Base-by-base conservation (phyloP, 2,888 invertebrate species). In the Dynastes grantii region DNA sequence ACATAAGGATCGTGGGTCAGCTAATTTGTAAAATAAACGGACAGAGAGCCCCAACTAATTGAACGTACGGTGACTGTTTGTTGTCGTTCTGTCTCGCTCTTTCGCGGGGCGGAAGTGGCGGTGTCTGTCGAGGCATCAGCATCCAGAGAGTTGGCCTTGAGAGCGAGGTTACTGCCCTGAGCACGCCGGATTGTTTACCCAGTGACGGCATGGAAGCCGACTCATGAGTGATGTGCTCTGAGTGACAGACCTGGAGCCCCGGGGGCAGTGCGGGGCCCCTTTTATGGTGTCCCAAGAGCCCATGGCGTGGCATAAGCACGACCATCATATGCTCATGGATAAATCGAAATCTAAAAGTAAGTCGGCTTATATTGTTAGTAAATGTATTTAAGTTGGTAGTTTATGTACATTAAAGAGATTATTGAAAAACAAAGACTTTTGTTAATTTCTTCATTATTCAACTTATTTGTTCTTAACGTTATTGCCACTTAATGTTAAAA, bases 241-340 rank as follows among this genome's bases (percentile, higher is more conserved):
- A 83, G 83, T 84, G 83, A 84, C 82, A 90, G 91, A 90, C 90
- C 91, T 91, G 92, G 92, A 92, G 91, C 91, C 91, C 90, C 90
- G 84, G 90, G 91, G 91, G 90, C 91, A 85, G 83, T 90, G 85
- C 81, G 85, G 86, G 85, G 86, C 85, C 84, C 84, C 83, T 80
- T 79, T 78, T 80, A 85, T 85, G 84, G 85, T 84, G 82, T 85
- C 85, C 84, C 84, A 84, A 85, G 91, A 91, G 90, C 91, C 92
- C 90, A 92, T 92, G 92, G 93, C 93, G 91, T 93, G 93, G 93
- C 93, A 93, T 89, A 93, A 93, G 90, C 93, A 94, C 90, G 93
- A 93, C 90, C 93, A 93, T 89, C 91, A 93, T 89, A 92, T 93
- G 92, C 92, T 93, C 87, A 92, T 93, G 92, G 93, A 93, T 89